These are phyloP conservation scores for Dromas ardeola DNA, from an alignment of 2,113 vertebrate species.

Conservation along the genomic window DNA sequence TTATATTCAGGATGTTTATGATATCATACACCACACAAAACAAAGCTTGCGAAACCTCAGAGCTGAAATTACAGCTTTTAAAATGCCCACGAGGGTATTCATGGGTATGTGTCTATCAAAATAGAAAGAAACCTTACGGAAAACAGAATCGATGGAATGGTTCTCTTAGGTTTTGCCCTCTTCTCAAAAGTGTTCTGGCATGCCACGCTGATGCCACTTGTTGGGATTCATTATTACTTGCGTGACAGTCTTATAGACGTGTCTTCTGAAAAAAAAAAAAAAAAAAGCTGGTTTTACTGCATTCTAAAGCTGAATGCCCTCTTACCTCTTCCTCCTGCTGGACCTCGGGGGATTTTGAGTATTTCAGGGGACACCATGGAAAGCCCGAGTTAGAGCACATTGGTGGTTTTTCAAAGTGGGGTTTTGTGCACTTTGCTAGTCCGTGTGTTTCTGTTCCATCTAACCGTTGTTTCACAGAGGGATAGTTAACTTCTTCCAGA, in stretches of 20 bases:
- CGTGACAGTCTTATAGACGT: neutral
- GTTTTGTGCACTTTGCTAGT: neutral
- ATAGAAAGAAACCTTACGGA: constrained; percentile 18
- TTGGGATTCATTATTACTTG: neutral
- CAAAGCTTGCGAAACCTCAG: constrained; percentile 37
- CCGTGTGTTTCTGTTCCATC: neutral
- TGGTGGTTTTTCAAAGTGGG: neutral
- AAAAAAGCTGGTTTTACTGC: neutral
- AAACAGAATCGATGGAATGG: neutral
- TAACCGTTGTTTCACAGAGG: neutral
- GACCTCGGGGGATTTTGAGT: neutral
- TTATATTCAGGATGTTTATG: constrained; percentile 40
- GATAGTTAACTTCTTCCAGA: neutral
- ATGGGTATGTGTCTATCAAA: neutral
- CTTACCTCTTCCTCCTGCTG: neutral
- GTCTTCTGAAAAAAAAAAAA: neutral
- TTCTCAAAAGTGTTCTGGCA: neutral
- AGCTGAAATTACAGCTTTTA: constrained; percentile 39
- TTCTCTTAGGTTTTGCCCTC: neutral
- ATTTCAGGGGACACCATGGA: neutral
- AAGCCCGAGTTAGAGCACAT: neutral
- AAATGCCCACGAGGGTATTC: constrained; percentile 8
- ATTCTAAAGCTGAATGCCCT: neutral
- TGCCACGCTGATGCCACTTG: neutral
- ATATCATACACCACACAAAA: constrained; percentile 36